Percentiles rank a stretch among this genome's conserved stretches.
phyloP scores from a whole-genome alignment of 2,113 vertebrate genomes.

The Kobus ellipsiprymnus region DNA sequence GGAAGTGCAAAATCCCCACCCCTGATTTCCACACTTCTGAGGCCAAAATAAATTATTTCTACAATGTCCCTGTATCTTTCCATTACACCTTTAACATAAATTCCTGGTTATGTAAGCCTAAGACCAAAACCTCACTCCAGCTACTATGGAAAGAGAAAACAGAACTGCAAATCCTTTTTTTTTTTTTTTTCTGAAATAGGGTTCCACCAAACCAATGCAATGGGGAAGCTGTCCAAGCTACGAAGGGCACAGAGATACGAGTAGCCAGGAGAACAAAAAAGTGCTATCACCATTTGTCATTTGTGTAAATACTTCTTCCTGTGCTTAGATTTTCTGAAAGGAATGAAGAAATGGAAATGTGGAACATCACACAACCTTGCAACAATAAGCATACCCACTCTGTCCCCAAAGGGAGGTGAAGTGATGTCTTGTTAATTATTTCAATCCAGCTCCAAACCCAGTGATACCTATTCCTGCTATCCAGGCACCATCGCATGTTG shows the following conservation, averaged over 20 bases:
- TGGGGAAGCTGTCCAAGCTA: no score
- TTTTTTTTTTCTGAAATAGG: background rate
- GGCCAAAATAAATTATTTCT: background rate
- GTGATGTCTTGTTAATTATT: background rate
- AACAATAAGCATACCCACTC: background rate
- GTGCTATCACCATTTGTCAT: background rate
- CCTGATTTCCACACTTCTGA: background rate
- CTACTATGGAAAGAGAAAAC: background rate
- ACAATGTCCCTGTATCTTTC: background rate
- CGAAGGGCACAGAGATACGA: background rate
- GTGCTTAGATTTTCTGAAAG: background rate
- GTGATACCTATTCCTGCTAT: background rate
- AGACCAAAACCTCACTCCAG: background rate
- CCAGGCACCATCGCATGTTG: background rate
- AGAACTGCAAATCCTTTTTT: background rate
- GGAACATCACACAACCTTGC: background rate
- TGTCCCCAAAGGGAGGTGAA: background rate
- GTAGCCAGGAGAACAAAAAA: background rate
- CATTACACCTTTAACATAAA: background rate
- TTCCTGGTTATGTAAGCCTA: background rate
- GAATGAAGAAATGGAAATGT: background rate
- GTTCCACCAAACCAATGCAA: background rate
- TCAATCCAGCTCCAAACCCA: background rate
- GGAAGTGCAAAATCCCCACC: accelerated
- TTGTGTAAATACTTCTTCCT: background rate